phyloP scores from a whole-genome alignment of 2,888 invertebrate genomes.

The Pedicia rivosa region DNA sequence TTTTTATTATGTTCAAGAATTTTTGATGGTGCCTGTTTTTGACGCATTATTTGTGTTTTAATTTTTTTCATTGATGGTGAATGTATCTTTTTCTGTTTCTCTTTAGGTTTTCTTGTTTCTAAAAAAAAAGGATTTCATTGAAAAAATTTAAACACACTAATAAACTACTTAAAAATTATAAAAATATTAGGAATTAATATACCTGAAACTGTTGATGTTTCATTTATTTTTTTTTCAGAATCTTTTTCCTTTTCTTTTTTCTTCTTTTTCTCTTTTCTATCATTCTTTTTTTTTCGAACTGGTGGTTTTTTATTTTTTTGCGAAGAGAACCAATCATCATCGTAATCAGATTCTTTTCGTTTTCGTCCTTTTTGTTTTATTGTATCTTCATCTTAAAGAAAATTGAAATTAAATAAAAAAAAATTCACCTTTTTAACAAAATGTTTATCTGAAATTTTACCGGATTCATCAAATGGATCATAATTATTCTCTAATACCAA shows the following conservation, averaged over 20 bases:
- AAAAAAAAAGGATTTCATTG: no score
- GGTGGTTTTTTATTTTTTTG: no score
- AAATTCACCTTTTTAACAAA: neutral
- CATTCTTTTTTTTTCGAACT: neutral
- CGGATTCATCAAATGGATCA: slow-evolving; percentile 27
- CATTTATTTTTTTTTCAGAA: neutral
- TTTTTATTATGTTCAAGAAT: slow-evolving; percentile 22
- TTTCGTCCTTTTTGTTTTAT: slow-evolving; percentile 25
- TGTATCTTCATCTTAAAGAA: slow-evolving; percentile 19
- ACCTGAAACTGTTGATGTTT: neutral
- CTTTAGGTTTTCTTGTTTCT: no score
- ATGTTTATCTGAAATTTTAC: slow-evolving; percentile 13
- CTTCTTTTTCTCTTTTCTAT: neutral
- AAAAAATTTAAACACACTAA: no score
- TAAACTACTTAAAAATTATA: no score
- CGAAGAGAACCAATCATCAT: slow-evolving; percentile 28
- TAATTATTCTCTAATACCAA: slow-evolving; percentile 24
- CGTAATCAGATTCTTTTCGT: slow-evolving; percentile 28
- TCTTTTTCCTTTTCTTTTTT: neutral
- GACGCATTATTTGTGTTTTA: no score
- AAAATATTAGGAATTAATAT: neutral
- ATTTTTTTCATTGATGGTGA: no score
- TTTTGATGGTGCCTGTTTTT: no score
- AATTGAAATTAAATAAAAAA: neutral
- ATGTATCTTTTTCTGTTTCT: no score